Evolutionary conservation across 2,888 invertebrate genomes (phyloP).

Genomic region (Oscheius onirici): DNA sequence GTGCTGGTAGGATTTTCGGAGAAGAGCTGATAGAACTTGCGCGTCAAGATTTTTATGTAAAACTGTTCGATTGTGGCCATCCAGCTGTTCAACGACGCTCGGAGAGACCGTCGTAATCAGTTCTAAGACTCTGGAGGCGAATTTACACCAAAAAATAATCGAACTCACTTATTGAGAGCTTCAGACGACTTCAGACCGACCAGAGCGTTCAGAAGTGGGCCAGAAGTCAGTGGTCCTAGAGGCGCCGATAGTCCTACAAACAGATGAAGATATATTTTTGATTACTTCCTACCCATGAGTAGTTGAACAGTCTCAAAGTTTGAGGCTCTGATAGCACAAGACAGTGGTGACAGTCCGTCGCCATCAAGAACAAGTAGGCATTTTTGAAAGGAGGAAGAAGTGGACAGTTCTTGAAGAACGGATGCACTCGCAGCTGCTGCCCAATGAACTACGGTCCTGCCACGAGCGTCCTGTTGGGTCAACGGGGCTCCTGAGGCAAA

Average conservation of each 20-base stretch:
- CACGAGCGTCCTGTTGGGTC: conserved; percentile 30
- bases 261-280: not conserved
- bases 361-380: conserved; percentile 28
- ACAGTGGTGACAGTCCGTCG: conserved; percentile 30
- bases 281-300: conserved; percentile 23
- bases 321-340: conserved; percentile 26
- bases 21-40: conserved; percentile 24
- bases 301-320: conserved; percentile 32
- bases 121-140: conserved; percentile 22
- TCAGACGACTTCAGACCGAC: conserved; percentile 24
- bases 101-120: conserved; percentile 32
- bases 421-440: conserved; percentile 22
- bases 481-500: conserved; percentile 32
- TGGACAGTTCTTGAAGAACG: conserved; percentile 31
- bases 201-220: conserved; percentile 33
- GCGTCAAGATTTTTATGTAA: conserved; percentile 30
- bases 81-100: conserved; percentile 27
- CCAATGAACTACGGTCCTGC: conserved; percentile 33
- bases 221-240: conserved; percentile 28
- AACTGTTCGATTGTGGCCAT: conserved; percentile 25
- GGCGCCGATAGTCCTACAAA: conserved; percentile 28
- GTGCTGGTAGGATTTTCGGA: conserved; percentile 13
- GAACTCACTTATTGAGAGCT: conserved; percentile 12
- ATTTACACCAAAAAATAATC: not conserved
- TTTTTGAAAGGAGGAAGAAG: conserved; percentile 26